These are phyloP conservation scores for Drosophila birchii DNA, from an alignment of 2,888 invertebrate species.

Conservation along the genomic window DNA sequence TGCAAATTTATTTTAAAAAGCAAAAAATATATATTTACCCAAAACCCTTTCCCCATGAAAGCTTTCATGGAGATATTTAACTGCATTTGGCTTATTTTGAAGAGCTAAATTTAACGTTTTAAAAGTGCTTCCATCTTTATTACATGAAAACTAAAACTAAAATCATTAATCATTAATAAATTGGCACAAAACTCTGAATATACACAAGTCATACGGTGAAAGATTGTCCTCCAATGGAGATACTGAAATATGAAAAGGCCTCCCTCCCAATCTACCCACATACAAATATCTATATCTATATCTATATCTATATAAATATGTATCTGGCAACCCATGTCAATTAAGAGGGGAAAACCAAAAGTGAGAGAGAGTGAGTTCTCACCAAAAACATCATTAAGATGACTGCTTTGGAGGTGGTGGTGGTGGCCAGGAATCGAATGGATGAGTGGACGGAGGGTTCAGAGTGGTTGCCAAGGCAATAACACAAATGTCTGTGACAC, in stretches of 20 bases:
- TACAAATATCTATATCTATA: slow-evolving; percentile 4
- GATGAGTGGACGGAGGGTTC: slow-evolving; percentile 11
- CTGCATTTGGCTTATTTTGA: neutral
- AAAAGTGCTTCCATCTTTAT: neutral
- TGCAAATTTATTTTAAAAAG: slow-evolving; percentile 28
- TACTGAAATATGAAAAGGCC: slow-evolving; percentile 7
- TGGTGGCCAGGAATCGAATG: slow-evolving; percentile 8
- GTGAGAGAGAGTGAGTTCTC: slow-evolving; percentile 31
- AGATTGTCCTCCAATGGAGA: slow-evolving; percentile 1
- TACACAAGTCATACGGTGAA: slow-evolving; percentile 7
- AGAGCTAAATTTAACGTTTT: neutral
- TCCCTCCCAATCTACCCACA: neutral
- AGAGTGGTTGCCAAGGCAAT: slow-evolving; percentile 40
- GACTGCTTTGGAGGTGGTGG: slow-evolving; percentile 8
- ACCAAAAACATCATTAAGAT: slow-evolving; percentile 66
- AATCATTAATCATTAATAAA: slow-evolving; percentile 59
- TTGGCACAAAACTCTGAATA: slow-evolving; percentile 26
- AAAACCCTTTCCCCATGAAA: neutral
- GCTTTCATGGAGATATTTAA: neutral
- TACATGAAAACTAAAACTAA: slow-evolving; percentile 19
- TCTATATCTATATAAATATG: slow-evolving; percentile 3
- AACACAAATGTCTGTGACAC: slow-evolving; percentile 69
- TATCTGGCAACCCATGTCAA: slow-evolving; percentile 42
- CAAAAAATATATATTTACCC: neutral
- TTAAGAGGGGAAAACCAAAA: slow-evolving; percentile 31